A percentile compares a stretch with the other conserved stretches of the same genome.
Evolutionary conservation across 2,888 invertebrate genomes (phyloP).

Genomic region (Vanessa cardui): DNA sequence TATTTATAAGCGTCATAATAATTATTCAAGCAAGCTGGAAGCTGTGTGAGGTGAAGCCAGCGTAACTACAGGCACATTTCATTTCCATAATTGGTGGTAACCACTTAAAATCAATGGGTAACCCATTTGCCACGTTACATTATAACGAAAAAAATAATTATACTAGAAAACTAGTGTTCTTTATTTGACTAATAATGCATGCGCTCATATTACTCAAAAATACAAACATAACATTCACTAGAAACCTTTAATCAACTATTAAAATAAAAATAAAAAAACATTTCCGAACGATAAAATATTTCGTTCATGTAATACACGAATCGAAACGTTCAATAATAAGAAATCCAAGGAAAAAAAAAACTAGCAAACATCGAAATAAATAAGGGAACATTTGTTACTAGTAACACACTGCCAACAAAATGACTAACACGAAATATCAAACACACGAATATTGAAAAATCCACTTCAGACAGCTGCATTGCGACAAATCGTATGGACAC

Average conservation of each 20-base stretch:
- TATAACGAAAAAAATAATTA: too few species aligned
- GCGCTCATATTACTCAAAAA: too few species aligned
- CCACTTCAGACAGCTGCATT: conserved; percentile 62
- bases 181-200: too few species aligned
- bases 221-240: neutral
- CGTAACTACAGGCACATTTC: too few species aligned
- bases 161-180: too few species aligned
- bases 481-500: conserved; percentile 76
- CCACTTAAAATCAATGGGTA: too few species aligned
- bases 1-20: too few species aligned
- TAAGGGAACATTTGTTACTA: conserved; percentile 14
- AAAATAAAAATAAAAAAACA: neutral
- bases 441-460: conserved; percentile 60
- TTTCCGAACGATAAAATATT: neutral
- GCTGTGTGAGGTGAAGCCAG: too few species aligned
- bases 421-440: conserved; percentile 44
- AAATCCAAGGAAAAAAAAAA: neutral
- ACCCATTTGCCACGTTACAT: too few species aligned
- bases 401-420: conserved; percentile 33
- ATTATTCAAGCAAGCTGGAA: too few species aligned
- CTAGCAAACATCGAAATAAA: conserved; percentile 7
- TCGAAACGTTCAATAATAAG: conserved; percentile 1
- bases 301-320: neutral
- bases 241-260: neutral
- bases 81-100: too few species aligned